phyloP scores from a whole-genome alignment of 2,888 invertebrate genomes.

The Calameuta pallipes region DNA sequence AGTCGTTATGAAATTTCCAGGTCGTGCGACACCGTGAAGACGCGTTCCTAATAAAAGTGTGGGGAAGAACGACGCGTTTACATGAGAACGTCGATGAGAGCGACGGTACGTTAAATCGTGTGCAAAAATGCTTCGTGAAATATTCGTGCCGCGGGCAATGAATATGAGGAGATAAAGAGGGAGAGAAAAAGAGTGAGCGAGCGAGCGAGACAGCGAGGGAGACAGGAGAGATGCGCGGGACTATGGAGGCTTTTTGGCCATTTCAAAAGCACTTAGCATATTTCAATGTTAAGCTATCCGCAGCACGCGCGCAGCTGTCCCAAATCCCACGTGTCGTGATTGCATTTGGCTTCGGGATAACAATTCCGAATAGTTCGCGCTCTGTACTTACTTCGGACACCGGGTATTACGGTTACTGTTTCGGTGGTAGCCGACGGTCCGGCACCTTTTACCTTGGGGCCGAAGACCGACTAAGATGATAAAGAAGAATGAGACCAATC shows the following conservation, averaged over 20 bases:
- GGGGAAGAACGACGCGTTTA: neutral
- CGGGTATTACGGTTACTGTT: constrained; percentile 23
- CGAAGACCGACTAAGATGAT: neutral
- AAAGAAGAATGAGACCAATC: neutral
- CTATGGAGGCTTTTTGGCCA: neutral
- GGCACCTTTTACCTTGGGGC: neutral
- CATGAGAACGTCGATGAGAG: neutral
- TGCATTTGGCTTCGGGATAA: constrained; percentile 52
- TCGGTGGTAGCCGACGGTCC: neutral
- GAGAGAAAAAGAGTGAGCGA: neutral
- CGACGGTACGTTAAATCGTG: constrained; percentile 13
- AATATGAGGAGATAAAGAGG: constrained; percentile 6
- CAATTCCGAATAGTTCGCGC: constrained; percentile 38
- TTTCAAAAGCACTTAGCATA: constrained; percentile 41
- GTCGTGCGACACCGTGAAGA: neutral
- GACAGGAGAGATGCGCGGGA: neutral
- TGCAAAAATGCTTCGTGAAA: constrained; percentile 36
- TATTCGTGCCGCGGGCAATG: constrained; percentile 32
- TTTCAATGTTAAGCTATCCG: constrained; percentile 52
- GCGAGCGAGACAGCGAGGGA: neutral
- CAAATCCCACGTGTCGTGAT: constrained; percentile 57
- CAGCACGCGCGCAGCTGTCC: constrained; percentile 56
- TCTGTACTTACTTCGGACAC: constrained; percentile 32
- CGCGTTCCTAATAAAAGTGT: neutral
- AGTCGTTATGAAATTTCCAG: neutral